Percentiles rank a stretch among this genome's conserved stretches.
Evolutionary conservation across 1,140 invertebrate species (phyloP).

Genomic region (Drosophila aff.): DNA sequence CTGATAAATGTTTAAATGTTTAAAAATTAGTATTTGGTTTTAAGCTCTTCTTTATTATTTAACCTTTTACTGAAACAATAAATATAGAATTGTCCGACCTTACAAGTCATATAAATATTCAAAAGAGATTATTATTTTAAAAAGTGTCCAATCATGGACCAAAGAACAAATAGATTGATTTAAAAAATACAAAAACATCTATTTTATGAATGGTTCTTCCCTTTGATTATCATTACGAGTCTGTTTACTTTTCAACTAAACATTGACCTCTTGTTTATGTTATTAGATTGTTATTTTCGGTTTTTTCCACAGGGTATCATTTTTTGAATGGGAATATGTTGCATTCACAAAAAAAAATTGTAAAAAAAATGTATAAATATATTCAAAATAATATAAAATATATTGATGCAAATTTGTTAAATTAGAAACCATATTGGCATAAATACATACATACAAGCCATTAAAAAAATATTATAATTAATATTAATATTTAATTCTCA

Average conservation of each 20-base stretch:
- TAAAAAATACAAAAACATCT: neutral
- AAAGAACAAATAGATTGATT: neutral
- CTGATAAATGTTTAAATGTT: too few species aligned
- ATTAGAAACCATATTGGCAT: too few species aligned
- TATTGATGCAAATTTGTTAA: neutral
- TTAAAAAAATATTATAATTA: too few species aligned
- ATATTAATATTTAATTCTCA: too few species aligned
- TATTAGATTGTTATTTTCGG: conserved; percentile 17
- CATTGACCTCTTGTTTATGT: conserved; percentile 3
- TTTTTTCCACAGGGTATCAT: conserved; percentile 17
- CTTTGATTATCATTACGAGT: neutral
- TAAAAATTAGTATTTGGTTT: too few species aligned
- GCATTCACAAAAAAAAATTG: too few species aligned
- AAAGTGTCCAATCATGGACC: neutral
- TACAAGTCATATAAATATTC: neutral
- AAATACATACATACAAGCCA: too few species aligned
- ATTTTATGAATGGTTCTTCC: neutral
- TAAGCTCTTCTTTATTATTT: too few species aligned
- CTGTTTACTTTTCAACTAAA: conserved; percentile 16
- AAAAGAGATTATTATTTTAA: neutral
- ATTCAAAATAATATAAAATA: too few species aligned
- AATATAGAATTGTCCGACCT: neutral
- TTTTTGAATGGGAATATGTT: neutral
- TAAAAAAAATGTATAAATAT: too few species aligned
- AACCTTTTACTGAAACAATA: too few species aligned